Percentiles rank a stretch among this genome's conserved stretches.
Evolutionary conservation across 1,140 invertebrate genomes (phyloP).

Genomic region (Achroia grisella): DNA sequence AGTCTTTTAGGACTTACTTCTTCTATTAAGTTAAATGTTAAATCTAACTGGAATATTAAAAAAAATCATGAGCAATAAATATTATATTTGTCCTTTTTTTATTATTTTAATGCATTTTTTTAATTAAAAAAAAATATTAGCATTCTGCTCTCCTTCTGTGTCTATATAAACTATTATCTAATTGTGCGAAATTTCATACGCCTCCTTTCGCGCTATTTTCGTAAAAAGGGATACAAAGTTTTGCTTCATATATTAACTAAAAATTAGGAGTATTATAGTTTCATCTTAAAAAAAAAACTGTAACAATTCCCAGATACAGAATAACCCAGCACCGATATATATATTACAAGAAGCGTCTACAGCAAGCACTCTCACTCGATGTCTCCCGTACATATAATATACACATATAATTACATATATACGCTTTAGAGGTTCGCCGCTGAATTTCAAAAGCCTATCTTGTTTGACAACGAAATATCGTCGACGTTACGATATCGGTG

Average conservation of each 20-base stretch:
- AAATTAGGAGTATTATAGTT: too few species aligned
- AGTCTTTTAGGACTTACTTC: too few species aligned
- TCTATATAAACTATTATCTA: too few species aligned
- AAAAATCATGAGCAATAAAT: not conserved
- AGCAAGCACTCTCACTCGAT: slow-evolving; percentile 21
- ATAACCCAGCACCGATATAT: slow-evolving; percentile 22
- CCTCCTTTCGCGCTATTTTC: too few species aligned
- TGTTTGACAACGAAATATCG: slow-evolving; percentile 6
- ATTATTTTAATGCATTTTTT: not conserved
- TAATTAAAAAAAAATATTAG: not conserved
- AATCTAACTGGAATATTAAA: too few species aligned
- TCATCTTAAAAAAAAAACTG: not conserved
- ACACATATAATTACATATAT: slow-evolving; percentile 5
- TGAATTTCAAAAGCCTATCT: slow-evolving; percentile 5
- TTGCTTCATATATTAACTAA: too few species aligned
- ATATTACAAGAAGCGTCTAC: slow-evolving; percentile 28
- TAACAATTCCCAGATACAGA: slow-evolving; percentile 14
- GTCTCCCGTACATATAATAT: slow-evolving; percentile 19
- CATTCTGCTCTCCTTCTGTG: too few species aligned
- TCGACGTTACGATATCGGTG: too few species aligned
- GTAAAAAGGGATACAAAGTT: too few species aligned
- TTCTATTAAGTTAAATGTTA: too few species aligned
- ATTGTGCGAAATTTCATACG: too few species aligned
- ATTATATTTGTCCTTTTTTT: not conserved
- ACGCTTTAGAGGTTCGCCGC: not conserved